Evolutionary conservation across 2,113 vertebrate genomes (phyloP), one percentile per base, ranked within the genome.

Genomic region (Nannobrachium achirus): DNA sequence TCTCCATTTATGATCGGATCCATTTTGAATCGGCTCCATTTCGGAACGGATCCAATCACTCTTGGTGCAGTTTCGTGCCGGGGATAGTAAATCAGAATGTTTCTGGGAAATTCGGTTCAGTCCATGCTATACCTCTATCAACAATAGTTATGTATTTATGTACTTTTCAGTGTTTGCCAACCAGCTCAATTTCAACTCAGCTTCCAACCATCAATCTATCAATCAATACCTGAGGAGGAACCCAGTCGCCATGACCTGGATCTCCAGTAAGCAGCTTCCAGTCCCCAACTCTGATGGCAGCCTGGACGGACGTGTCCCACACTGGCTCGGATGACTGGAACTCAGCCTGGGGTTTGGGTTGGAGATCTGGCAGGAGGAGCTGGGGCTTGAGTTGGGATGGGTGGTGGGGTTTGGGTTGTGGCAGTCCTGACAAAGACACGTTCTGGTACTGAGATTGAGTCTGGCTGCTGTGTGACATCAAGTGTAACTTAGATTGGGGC

Each of bases 221-320:
- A 33, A 33, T 91, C 56, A 90, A 79, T 0, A 94, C 96, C 92
- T 98, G 97, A 0, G 94, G 95, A 0, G 97, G 97, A 60, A 99
- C 94, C 97, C 97, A 99, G 66, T 99, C 97, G 0, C 97, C 95
- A 6, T 96, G 95, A 0, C 97, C 97, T 0, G 97, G 97, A 73
- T 98, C 95, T 0, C 97, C 97, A 0, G 97, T 99, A 25, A 99
- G 89, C 48, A 99, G 93, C 50, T 99, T 99, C 95, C 97, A 99
- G 79, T 98, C 95, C 0, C 97, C 93, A 0, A 96, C 95, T 0
- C 97, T 85, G 83, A 99, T 95, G 69, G 97, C 95, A 0, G 97
- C 96, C 82, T 98, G 96, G 41, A 98, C 92, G 0, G 94, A 94
- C 0, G 95, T 94, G 82, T 99, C 97, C 96, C 96, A 99, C 56